Conservation (phyloP, 1,140 invertebrate genomes). For the Atta colombica region DNA sequence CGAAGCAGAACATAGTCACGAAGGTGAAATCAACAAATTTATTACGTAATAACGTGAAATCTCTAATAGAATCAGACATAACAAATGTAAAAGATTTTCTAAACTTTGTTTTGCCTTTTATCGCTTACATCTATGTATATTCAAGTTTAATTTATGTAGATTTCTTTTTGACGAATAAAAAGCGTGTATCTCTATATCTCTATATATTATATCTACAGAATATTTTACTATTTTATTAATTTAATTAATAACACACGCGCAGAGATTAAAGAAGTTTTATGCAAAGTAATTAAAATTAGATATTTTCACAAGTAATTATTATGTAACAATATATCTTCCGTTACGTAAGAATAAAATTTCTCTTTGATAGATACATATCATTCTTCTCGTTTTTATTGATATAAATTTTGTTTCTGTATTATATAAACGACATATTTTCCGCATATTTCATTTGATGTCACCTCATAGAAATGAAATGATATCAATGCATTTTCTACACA, state of each 20-base stretch:
- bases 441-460: conserved; percentile 16
- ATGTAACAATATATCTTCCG: background rate
- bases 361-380: background rate
- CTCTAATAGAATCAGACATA: background rate
- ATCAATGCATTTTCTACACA: conserved; percentile 37
- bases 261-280: background rate
- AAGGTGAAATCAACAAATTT: conserved; percentile 64
- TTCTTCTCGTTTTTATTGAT: background rate
- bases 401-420: background rate
- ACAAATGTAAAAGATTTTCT: background rate
- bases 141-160: background rate
- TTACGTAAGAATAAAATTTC: background rate
- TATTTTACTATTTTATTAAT: background rate
- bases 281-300: conserved; percentile 1
- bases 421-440: background rate
- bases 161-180: background rate
- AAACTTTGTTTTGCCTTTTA: background rate
- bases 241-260: background rate
- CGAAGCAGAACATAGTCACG: conserved; percentile 54
- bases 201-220: background rate
- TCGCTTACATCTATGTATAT: background rate
- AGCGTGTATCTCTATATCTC: background rate
- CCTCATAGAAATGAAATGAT: conserved; percentile 19
- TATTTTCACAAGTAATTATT: conserved; percentile 21
- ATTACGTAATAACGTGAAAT: background rate